Evolutionary conservation across 2,113 vertebrate species (phyloP).

Genomic region (Neodon shergylaensis): DNA sequence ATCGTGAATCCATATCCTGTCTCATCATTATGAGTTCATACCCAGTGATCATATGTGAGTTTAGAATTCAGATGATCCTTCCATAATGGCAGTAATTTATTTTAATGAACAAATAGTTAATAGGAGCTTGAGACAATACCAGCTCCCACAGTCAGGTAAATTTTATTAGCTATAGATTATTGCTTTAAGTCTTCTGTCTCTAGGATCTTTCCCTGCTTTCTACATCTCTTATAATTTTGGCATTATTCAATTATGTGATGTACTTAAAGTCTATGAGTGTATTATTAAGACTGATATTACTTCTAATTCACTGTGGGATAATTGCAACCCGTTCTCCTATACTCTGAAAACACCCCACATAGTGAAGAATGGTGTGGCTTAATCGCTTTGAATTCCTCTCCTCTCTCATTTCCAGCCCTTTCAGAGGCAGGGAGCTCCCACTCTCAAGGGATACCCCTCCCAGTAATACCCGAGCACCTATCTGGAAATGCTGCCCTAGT

Average conservation of each 20-base stretch:
- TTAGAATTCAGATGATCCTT: conserved; percentile 61
- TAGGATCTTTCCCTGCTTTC: background rate
- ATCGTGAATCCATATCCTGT: background rate
- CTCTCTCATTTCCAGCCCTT: background rate
- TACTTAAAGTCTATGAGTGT: conserved; percentile 1
- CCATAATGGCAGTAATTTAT: conserved; percentile 45
- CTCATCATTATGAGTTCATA: conserved; percentile 33
- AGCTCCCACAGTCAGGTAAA: conserved; percentile 24
- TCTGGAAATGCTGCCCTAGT: background rate
- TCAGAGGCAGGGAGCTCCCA: background rate
- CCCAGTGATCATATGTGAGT: background rate
- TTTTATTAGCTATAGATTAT: conserved; percentile 18
- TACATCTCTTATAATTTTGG: background rate
- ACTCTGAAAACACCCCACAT: background rate
- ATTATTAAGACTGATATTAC: conserved; percentile 27
- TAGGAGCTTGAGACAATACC: conserved; percentile 70
- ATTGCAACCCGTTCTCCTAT: background rate
- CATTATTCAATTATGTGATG: background rate
- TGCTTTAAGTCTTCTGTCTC: background rate
- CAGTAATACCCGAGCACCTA: background rate
- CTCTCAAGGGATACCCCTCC: background rate
- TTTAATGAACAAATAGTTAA: conserved; percentile 66
- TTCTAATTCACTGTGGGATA: conserved; percentile 30
- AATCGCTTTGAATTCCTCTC: background rate
- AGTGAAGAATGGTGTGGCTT: background rate